A percentile compares a stretch with the other conserved stretches of the same genome.
phyloP scores from a whole-genome alignment of 2,797 vertebrate genomes.

The Botia kubotai region DNA sequence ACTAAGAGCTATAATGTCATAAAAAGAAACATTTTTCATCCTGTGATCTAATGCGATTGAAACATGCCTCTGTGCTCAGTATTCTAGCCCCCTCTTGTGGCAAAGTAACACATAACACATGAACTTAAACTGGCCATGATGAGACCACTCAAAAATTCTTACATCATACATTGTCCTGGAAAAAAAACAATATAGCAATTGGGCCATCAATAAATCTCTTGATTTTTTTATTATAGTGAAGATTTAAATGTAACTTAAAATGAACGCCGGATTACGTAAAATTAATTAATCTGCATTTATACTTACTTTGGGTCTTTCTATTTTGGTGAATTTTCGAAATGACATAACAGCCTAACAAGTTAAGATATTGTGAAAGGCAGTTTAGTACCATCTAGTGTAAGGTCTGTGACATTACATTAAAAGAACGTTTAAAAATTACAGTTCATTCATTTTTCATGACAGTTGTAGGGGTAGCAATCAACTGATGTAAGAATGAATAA shows the following conservation, averaged over 20 bases:
- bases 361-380: background rate
- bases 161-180: background rate
- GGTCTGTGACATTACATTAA: slow-evolving; percentile 41
- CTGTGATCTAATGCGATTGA: background rate
- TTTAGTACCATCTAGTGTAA: slow-evolving; percentile 58
- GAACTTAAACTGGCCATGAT: slow-evolving; percentile 8
- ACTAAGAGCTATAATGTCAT: slow-evolving; percentile 23
- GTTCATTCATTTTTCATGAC: slow-evolving; percentile 1
- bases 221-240: background rate
- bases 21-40: background rate
- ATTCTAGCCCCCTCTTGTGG: slow-evolving; percentile 59
- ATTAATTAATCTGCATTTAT: background rate
- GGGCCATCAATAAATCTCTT: background rate
- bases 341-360: background rate
- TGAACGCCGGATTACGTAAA: background rate
- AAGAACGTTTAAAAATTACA: background rate
- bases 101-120: background rate
- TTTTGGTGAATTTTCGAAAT: background rate
- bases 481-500: background rate
- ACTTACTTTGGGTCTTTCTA: background rate
- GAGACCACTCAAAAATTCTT: too few relatives aligned
- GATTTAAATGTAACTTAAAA: background rate
- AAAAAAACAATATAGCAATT: background rate
- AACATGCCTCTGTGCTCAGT: background rate
- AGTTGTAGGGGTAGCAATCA: background rate